phyloP scores from a whole-genome alignment of 2,888 invertebrate species.

The Parnassius glacialis region DNA sequence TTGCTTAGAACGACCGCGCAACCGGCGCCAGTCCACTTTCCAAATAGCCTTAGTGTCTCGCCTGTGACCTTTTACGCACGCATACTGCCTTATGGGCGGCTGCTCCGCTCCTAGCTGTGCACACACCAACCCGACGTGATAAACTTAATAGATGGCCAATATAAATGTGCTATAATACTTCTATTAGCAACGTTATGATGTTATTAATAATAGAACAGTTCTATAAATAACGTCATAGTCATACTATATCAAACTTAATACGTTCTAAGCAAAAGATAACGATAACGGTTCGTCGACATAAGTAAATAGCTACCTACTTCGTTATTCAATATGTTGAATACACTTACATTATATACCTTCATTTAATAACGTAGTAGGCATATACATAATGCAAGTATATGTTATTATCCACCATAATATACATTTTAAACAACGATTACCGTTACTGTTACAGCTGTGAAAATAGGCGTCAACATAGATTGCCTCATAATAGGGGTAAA shows the following conservation, averaged over 20 bases:
- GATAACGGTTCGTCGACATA: slow-evolving; percentile 49
- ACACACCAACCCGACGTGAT: slow-evolving; percentile 45
- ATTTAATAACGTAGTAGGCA: not conserved
- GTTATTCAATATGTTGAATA: slow-evolving; percentile 7
- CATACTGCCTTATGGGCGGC: slow-evolving; percentile 55
- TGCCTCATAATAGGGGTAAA: no score
- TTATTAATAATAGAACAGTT: slow-evolving; percentile 41
- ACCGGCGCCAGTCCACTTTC: slow-evolving; percentile 76
- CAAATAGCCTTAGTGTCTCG: slow-evolving; percentile 77
- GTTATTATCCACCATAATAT: no score
- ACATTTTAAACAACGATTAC: no score
- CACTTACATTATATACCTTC: not conserved
- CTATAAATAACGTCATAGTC: slow-evolving; percentile 40
- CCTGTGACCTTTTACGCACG: slow-evolving; percentile 76
- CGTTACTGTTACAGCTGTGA: no score
- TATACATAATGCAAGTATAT: no score
- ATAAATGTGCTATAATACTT: slow-evolving; percentile 20
- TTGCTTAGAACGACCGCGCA: slow-evolving; percentile 57
- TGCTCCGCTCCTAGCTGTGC: slow-evolving; percentile 55
- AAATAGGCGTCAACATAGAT: no score
- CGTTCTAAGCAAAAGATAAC: slow-evolving; percentile 42
- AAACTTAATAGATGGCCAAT: slow-evolving; percentile 16
- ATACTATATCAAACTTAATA: slow-evolving; percentile 42
- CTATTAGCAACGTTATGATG: slow-evolving; percentile 31
- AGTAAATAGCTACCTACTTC: slow-evolving; percentile 20